Percentiles rank a stretch among this genome's conserved stretches.
phyloP scores from a whole-genome alignment of 2,797 vertebrate species.

The Geotrypetes seraphini region DNA sequence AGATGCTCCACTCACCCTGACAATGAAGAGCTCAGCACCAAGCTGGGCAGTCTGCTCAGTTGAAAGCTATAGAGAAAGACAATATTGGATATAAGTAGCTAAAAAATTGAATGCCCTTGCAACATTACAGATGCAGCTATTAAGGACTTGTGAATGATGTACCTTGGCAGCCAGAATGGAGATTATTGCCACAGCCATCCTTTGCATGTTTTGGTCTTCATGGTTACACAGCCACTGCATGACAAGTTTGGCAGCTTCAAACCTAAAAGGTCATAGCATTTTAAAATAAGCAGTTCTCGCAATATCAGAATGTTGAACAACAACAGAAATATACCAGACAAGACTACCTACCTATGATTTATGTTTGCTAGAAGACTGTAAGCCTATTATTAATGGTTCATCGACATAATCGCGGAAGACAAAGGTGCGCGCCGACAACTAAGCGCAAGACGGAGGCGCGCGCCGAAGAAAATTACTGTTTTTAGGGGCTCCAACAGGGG shows the following conservation, averaged over 20 bases:
- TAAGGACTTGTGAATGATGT: conserved; percentile 1
- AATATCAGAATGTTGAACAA: too few relatives aligned
- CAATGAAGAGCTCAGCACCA: conserved; percentile 92
- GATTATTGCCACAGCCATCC: conserved; percentile 97
- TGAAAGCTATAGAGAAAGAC: conserved; percentile 66
- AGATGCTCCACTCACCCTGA: conserved; percentile 76
- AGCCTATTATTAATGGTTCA: too few relatives aligned
- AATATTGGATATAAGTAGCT: not conserved
- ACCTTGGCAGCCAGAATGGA: conserved; percentile 97
- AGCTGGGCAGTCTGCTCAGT: conserved; percentile 95
- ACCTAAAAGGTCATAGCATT: conserved; percentile 52
- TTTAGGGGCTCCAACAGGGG: too few relatives aligned
- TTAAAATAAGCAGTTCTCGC: not conserved
- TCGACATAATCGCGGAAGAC: too few relatives aligned
- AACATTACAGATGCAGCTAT: not conserved
- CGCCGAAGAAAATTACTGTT: too few relatives aligned
- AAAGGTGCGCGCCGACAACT: too few relatives aligned
- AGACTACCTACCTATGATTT: too few relatives aligned
- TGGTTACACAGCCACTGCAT: conserved; percentile 99
- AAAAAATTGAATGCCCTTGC: too few relatives aligned
- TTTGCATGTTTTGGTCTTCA: conserved; percentile 98
- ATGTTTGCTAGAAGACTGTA: too few relatives aligned
- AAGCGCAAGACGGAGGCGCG: too few relatives aligned
- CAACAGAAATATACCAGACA: too few relatives aligned
- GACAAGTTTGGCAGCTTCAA: conserved; percentile 95